Evolutionary conservation across 1,140 invertebrate genomes (phyloP).

Genomic region (Chelonus insularis): DNA sequence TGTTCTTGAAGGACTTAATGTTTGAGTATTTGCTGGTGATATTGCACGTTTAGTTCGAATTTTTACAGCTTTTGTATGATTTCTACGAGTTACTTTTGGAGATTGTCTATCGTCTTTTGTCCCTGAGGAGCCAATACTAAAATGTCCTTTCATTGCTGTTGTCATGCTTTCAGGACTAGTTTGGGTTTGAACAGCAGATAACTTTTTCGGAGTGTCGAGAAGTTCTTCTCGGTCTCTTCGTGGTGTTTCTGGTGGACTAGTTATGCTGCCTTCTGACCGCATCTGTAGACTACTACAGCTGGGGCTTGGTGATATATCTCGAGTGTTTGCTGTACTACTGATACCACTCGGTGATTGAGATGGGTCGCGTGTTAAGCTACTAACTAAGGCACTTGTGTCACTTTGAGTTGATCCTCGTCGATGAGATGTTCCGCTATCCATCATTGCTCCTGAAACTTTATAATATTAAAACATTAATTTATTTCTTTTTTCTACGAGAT

Average conservation of each 20-base stretch:
- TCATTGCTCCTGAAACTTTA: conserved; percentile 55
- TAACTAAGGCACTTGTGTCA: conserved; percentile 69
- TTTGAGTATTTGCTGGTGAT: conserved; percentile 61
- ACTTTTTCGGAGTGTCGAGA: conserved; percentile 55
- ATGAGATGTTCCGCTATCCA: conserved; percentile 55
- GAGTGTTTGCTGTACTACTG: conserved; percentile 60
- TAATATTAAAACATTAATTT: conserved; percentile 26
- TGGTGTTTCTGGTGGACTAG: conserved; percentile 60
- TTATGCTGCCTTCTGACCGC: conserved; percentile 58
- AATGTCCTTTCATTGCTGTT: conserved; percentile 62
- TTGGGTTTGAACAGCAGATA: conserved; percentile 76
- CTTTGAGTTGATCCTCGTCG: conserved; percentile 66
- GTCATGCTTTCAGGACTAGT: conserved; percentile 70
- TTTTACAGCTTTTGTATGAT: conserved; percentile 59
- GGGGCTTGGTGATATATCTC: conserved; percentile 66
- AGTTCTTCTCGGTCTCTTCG: conserved; percentile 48
- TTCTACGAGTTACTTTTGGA: conserved; percentile 67
- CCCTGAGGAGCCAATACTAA: conserved; percentile 64
- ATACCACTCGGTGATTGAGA: conserved; percentile 62
- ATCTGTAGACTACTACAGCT: conserved; percentile 64
- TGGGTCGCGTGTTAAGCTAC: conserved; percentile 65
- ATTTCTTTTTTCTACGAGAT: background rate
- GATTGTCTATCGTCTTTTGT: conserved; percentile 65
- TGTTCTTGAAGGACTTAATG: conserved; percentile 45
- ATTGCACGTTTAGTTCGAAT: conserved; percentile 65